Conservation (phyloP, 2,797 vertebrate genomes). For the Gouania willdenowi region DNA sequence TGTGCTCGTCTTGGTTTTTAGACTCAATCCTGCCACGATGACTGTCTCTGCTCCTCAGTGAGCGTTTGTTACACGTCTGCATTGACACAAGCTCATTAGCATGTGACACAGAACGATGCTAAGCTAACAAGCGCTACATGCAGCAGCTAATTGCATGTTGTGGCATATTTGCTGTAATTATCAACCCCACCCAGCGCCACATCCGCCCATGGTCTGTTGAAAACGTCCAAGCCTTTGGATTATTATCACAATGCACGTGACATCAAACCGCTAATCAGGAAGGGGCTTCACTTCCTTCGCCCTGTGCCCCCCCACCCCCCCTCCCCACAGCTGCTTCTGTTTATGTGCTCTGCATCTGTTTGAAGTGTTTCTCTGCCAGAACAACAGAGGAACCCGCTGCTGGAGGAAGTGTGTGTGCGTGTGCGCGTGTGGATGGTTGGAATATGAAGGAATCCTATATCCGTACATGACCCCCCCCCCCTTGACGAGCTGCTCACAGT, state of each 20-base stretch:
- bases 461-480: too few relatives aligned
- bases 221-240: slow-evolving; percentile 56
- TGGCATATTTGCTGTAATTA: slow-evolving; percentile 49
- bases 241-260: slow-evolving; percentile 54
- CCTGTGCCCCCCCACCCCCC: slow-evolving; percentile 14
- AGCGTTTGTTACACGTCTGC: slow-evolving; percentile 45
- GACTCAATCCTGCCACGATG: too few relatives aligned
- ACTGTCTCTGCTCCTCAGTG: too few relatives aligned
- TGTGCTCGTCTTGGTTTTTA: too few relatives aligned
- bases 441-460: slow-evolving; percentile 17
- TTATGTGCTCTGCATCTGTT: too few relatives aligned
- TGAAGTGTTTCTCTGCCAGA: slow-evolving; percentile 41
- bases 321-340: too few relatives aligned
- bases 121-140: slow-evolving; percentile 52
- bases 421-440: neutral
- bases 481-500: neutral
- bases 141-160: slow-evolving; percentile 52
- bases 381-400: too few relatives aligned
- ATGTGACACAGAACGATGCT: slow-evolving; percentile 44
- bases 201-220: slow-evolving; percentile 53
- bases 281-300: slow-evolving; percentile 47
- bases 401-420: slow-evolving; percentile 42
- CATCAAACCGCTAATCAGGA: slow-evolving; percentile 61
- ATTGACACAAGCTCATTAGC: slow-evolving; percentile 51
- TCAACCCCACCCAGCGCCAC: slow-evolving; percentile 38